Base-by-base conservation (phyloP, 2,797 vertebrate species). In the Galaxias olidus region DNA sequence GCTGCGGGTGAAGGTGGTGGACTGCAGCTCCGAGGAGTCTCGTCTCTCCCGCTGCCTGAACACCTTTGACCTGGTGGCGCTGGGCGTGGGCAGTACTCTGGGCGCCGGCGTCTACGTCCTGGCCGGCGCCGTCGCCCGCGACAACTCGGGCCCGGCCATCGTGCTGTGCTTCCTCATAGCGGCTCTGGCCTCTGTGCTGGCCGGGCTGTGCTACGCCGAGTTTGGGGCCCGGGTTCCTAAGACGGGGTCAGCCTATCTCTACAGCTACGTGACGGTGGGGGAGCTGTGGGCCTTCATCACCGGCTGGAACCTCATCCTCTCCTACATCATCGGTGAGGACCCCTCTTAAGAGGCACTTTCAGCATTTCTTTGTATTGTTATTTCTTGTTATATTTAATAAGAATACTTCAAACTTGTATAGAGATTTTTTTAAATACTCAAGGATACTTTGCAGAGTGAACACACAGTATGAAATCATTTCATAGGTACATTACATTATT, bases 261-360 rank as follows among this genome's bases (percentile, higher is more conserved):
- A 99, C 72, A 98, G 95, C 86, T 99, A 98, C 0, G 96, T 99
- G 68, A 98, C 97, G 0, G 96, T 98, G 0, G 97, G 97, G 0
- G 97, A 99, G 71, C 90, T 98, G 48, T 95, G 92, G 94, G 97
- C 97, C 61, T 99, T 98, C 68, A 92, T 98, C 87, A 98, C 97
- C 0, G 97, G 97, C 19, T 99, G 97, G 97, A 98, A 98, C 87
- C 88, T 98, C 81, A 98, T 99, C 83, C 93, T 98, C 6, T 94
- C 96, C n/a, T 98, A 99, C 12, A 77, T 98, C 63, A 98, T 99
- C 0, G 97, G 97, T 98, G 80, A 90, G 94, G 45, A 5, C 1
- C 59, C 51, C 43, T 45, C 11, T 30, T 6, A 6, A 30, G 30
- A 30, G 30, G 30, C 30, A 30, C 3, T 6, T 3, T 6, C 30